Base-by-base conservation (phyloP, 1,140 invertebrate species). In the Helicoverpa zea region DNA sequence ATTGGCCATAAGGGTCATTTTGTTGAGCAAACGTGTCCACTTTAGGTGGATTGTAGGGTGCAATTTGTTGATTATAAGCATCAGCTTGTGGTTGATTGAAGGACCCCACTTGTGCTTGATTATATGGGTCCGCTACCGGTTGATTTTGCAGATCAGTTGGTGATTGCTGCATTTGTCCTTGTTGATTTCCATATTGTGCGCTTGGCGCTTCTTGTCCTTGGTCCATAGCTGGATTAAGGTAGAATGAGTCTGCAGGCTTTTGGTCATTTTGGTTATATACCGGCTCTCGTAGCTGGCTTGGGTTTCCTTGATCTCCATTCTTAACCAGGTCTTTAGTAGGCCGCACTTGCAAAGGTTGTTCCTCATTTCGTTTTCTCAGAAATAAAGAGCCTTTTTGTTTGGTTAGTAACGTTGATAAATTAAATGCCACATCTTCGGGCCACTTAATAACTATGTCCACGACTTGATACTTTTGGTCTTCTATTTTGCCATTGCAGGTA, bases 401-500 rank as follows among this genome's bases (percentile, higher is more conserved):
- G 2, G 10, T 66, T 47, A 49, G 9, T 68, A 43, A 49, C 2
- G 3, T 43, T 35, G 14, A 7, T 64, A 9, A 49, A 18, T 13
- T 49, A 10, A 2, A 1, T 49, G 18, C 49, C 23, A 18, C 10
- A 10, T 68, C 64, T 49, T 51, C 16, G 11, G 64, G 64, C 64
- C 64, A 68, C 18, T 16, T 12, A 23, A 68, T 68, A 18, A 49
- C 64, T 68, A 68, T 49, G 12, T 68, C 43, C 10, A 18, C 3
- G n/a, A 68, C 64, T 68, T 68, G 43, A 49, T 68, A 49, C 49
- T 16, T 11, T 49, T 68, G 18, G 10, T 68, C 16, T 12, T 13
- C 23, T 29, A 30, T 61, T 61, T 68, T 5, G 16, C 23, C 12
- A 23, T 68, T 68, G 16, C 64, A 68, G 10, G 16, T 47, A 7